These are phyloP conservation scores for Philopotamus ludificatus DNA, from an alignment of 1,140 invertebrate species.

Conservation along the genomic window DNA sequence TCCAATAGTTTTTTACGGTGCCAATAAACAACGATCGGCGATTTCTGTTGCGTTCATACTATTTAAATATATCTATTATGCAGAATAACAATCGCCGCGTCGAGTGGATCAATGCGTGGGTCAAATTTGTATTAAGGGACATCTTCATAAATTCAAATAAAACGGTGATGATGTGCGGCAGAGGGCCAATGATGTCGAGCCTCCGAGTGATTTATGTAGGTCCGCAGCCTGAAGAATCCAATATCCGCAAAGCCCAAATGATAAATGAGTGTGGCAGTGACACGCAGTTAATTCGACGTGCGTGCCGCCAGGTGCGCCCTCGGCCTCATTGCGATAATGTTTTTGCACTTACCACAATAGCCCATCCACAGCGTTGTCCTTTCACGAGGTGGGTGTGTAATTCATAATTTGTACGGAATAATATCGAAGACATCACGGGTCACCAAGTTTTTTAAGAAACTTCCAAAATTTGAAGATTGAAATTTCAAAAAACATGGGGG, in stretches of 20 bases:
- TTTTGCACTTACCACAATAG: neutral
- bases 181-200: constrained; percentile 29
- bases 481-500: too few species aligned
- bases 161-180: constrained; percentile 13
- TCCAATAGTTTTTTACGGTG: constrained; percentile 4
- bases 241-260: constrained; percentile 38
- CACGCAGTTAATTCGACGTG: constrained; percentile 33
- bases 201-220: constrained; percentile 36
- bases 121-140: neutral
- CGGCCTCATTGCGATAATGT: constrained; percentile 22
- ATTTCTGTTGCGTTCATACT: too few species aligned
- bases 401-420: too few species aligned
- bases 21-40: constrained; percentile 12
- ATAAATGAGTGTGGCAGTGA: constrained; percentile 34
- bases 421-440: too few species aligned
- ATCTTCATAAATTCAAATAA: constrained; percentile 14
- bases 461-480: too few species aligned
- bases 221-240: constrained; percentile 36
- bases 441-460: too few species aligned
- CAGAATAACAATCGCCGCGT: too few species aligned
- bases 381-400: too few species aligned
- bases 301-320: constrained; percentile 25
- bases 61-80: too few species aligned
- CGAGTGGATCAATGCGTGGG: too few species aligned
- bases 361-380: too few species aligned